Evolutionary conservation across 2,888 invertebrate species (phyloP), one percentile per base, ranked within the genome.

Genomic region (Parnassius glacialis): DNA sequence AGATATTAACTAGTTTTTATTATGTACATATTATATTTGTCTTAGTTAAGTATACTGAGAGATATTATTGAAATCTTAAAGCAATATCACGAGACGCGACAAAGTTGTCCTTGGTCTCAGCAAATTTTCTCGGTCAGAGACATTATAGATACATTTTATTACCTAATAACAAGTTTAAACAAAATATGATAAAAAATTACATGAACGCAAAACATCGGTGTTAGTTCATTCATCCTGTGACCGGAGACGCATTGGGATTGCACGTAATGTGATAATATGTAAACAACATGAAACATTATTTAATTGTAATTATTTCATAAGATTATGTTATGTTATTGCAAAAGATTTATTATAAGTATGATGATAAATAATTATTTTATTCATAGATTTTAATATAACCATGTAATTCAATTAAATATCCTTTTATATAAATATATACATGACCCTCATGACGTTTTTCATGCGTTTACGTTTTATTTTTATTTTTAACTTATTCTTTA

Each of bases 171-270:
- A 56, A 52, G 51, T 56, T 61, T 52, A 61, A 61, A 61, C 61
- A 61, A 61, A 61, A 52, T 11, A 52, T 25, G 61, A 61, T 61
- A 62, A 34, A 34, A 34, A 34, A 62, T 52, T 20, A 53, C 2
- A 25, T 57, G 41, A 48, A 51, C 13, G 20, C 59, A 59, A 61
- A 61, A 62, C 57, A 57, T 58, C 34, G 45, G 25, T n/a, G 2
- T 54, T 43, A 62, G 58, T 62, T 57, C 62, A 62, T 62, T 62
- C 57, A 58, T 62, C 62, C 57, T 48, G 50, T 58, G 57, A 58
- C 62, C 62, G 61, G 56, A 53, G 52, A 57, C 52, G 43, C 52
- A 16, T 52, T 56, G 45, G 44, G 51, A 42, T n/a, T 16, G 42
- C 25, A 45, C 10, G 12, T 56, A 54, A 25, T 5, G 34, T 34